These are phyloP conservation scores for Myiopsitta monachus DNA, from an alignment of 2,113 vertebrate genomes.

Conservation along the genomic window DNA sequence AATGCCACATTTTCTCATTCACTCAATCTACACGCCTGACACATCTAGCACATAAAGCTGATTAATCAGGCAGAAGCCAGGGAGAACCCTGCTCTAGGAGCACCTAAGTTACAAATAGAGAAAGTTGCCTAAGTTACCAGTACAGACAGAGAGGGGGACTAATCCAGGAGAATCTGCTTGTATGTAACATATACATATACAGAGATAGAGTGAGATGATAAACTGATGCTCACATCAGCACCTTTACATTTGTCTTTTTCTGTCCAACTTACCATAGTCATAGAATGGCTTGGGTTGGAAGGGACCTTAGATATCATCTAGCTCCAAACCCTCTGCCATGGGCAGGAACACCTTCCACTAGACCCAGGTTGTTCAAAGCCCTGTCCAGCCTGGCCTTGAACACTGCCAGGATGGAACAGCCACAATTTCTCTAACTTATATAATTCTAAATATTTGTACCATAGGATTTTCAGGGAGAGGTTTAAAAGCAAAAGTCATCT, in stretches of 20 bases:
- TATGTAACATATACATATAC: neutral
- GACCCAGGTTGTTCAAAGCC: neutral
- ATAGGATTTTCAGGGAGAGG: neutral
- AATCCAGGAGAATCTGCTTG: neutral
- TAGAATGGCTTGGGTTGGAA: neutral
- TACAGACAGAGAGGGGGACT: neutral
- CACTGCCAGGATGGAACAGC: neutral
- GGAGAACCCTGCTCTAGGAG: neutral
- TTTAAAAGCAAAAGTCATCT: neutral
- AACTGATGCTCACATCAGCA: neutral
- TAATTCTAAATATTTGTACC: neutral
- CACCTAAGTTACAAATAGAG: neutral
- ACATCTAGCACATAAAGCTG: neutral
- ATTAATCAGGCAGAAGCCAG: neutral
- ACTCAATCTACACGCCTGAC: neutral
- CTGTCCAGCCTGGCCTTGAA: neutral
- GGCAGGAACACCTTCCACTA: neutral
- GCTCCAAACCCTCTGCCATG: neutral
- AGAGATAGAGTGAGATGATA: neutral
- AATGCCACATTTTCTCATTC: neutral
- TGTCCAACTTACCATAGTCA: neutral
- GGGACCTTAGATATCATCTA: neutral
- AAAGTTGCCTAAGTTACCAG: neutral
- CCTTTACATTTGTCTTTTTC: neutral
- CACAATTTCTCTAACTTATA: neutral